These are phyloP conservation scores for Sardinella longiceps DNA, from an alignment of 2,797 vertebrate species.

Conservation along the genomic window DNA sequence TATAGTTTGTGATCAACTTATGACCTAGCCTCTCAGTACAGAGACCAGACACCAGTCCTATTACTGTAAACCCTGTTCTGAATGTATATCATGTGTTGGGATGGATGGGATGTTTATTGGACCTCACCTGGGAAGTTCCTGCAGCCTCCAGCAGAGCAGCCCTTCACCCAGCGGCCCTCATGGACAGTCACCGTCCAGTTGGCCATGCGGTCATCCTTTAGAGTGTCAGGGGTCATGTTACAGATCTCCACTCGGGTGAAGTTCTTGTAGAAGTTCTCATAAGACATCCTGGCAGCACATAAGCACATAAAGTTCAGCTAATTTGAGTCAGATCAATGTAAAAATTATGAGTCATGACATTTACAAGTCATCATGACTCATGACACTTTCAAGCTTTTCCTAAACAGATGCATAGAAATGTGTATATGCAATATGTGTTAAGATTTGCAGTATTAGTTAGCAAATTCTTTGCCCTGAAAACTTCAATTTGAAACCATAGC, in stretches of 20 bases:
- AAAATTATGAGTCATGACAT: neutral
- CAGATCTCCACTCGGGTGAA: constrained; percentile 98
- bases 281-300: constrained; percentile 84
- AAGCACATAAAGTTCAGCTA: neutral
- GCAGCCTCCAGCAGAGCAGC: constrained; percentile 96
- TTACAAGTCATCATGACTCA: too few relatives aligned
- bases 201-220: constrained; percentile 83
- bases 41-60: too few relatives aligned
- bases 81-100: neutral
- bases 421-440: too few relatives aligned
- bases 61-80: neutral
- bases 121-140: constrained; percentile 88
- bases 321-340: neutral
- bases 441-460: too few relatives aligned
- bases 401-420: too few relatives aligned
- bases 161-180: constrained; percentile 95
- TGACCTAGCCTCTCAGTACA: too few relatives aligned
- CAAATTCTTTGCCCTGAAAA: too few relatives aligned
- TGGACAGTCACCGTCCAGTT: constrained; percentile 93
- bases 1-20: too few relatives aligned
- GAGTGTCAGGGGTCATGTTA: constrained; percentile 91
- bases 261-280: constrained; percentile 88
- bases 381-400: too few relatives aligned
- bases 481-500: too few relatives aligned
- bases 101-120: neutral